phyloP scores from a whole-genome alignment of 1,140 invertebrate species.

The Drosophila tani region DNA sequence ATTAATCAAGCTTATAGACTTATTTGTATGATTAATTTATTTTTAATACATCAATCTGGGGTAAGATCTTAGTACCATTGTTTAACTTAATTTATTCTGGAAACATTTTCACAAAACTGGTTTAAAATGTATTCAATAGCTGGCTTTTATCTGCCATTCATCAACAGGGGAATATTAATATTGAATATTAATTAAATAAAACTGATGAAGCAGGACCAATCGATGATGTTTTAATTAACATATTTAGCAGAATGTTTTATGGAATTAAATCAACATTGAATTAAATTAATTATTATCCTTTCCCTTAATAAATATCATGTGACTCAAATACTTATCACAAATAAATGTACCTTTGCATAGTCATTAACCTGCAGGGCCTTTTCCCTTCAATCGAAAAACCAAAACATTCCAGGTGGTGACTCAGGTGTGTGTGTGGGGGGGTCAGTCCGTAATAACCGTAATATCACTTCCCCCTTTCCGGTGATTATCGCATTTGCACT shows the following conservation, averaged over 20 bases:
- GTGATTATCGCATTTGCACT: constrained; percentile 9
- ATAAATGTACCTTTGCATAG: constrained; percentile 6
- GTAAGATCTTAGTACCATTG: not conserved
- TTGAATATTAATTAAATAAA: constrained; percentile 11
- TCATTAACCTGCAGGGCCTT: constrained; percentile 11
- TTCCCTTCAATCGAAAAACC: not conserved
- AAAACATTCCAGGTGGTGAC: constrained; percentile 13
- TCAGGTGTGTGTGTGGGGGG: constrained; percentile 11
- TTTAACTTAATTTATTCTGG: constrained; percentile 8
- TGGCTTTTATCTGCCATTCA: constrained; percentile 8
- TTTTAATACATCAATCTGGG: not conserved
- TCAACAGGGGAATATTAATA: not conserved
- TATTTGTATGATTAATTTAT: not conserved
- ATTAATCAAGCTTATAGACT: not conserved
- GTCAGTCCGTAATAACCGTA: not conserved
- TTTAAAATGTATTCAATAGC: constrained; percentile 5
- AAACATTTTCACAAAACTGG: constrained; percentile 16
- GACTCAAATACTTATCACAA: constrained; percentile 17
- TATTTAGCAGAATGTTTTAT: not conserved
- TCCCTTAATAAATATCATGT: not conserved
- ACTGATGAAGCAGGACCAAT: constrained; percentile 10
- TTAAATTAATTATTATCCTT: not conserved
- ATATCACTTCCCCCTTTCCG: constrained; percentile 15
- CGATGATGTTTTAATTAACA: constrained; percentile 17
- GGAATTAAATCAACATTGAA: not conserved